Evolutionary conservation across 2,888 invertebrate species (phyloP).

Genomic region (Eilema griseolum): DNA sequence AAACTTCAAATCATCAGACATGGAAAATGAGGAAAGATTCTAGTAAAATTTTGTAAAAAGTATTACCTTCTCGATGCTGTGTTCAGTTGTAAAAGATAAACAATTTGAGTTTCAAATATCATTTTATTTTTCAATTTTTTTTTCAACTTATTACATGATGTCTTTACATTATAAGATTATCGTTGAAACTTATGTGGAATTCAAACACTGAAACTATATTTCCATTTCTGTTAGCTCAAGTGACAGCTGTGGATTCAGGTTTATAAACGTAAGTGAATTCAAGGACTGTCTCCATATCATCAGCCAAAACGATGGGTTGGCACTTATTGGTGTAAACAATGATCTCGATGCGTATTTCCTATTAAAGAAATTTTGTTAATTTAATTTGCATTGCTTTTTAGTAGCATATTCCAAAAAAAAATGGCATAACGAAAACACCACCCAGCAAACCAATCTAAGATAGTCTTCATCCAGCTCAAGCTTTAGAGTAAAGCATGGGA

Average conservation of each 20-base stretch:
- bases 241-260: slow-evolving; percentile 61
- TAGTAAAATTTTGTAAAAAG: slow-evolving; percentile 39
- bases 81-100: slow-evolving; percentile 70
- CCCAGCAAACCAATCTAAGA: not conserved
- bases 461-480: not conserved
- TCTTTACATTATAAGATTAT: not conserved
- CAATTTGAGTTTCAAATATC: slow-evolving; percentile 33
- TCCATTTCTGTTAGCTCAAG: slow-evolving; percentile 40
- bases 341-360: slow-evolving; percentile 31
- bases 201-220: not conserved
- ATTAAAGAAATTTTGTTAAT: slow-evolving; percentile 27
- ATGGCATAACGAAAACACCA: not conserved
- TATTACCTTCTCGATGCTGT: slow-evolving; percentile 67
- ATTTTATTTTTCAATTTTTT: slow-evolving; percentile 64
- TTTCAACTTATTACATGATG: slow-evolving; percentile 20
- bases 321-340: slow-evolving; percentile 2
- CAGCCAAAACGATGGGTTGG: not conserved
- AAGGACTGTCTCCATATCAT: slow-evolving; percentile 66
- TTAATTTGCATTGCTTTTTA: not conserved
- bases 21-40: slow-evolving; percentile 77
- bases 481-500: not conserved
- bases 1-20: slow-evolving; percentile 26
- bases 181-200: not conserved
- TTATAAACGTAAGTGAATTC: slow-evolving; percentile 49
- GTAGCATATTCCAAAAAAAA: not conserved